These are phyloP conservation scores for Turdus rufiventris DNA, from an alignment of 2,113 vertebrate species.

Conservation along the genomic window DNA sequence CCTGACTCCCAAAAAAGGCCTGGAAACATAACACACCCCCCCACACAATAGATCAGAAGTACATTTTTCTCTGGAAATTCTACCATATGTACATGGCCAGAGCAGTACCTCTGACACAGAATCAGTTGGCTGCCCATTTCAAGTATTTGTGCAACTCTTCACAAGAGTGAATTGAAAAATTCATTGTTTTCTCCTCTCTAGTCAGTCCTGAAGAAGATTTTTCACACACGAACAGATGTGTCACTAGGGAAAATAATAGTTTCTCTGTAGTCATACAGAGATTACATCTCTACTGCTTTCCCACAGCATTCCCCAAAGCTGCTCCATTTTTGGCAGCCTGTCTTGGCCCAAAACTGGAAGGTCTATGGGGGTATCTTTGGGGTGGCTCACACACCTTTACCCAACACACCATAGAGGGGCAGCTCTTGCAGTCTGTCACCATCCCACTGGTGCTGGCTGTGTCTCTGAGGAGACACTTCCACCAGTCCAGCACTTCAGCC, in stretches of 20 bases:
- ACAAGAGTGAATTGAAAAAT: neutral
- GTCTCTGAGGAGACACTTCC: neutral
- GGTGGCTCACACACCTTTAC: neutral
- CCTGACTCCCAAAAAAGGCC: neutral
- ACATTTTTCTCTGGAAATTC: neutral
- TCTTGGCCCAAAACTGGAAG: neutral
- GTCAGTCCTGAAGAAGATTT: neutral
- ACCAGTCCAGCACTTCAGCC: neutral
- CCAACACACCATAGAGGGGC: neutral
- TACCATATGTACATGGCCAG: neutral
- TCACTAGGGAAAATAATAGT: neutral
- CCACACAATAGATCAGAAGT: neutral
- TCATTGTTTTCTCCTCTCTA: neutral
- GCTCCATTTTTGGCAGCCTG: neutral
- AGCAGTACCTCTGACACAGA: neutral
- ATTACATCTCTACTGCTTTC: neutral
- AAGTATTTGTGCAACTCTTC: neutral
- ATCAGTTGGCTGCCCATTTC: neutral
- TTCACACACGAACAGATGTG: neutral
- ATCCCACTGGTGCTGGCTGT: accelerated
- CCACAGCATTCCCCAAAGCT: neutral
- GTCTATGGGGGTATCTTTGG: neutral
- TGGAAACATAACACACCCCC: neutral
- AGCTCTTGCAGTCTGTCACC: neutral
- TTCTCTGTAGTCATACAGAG: neutral